Conservation (phyloP, 2,888 invertebrate species). For the Napeogenes inachia region DNA sequence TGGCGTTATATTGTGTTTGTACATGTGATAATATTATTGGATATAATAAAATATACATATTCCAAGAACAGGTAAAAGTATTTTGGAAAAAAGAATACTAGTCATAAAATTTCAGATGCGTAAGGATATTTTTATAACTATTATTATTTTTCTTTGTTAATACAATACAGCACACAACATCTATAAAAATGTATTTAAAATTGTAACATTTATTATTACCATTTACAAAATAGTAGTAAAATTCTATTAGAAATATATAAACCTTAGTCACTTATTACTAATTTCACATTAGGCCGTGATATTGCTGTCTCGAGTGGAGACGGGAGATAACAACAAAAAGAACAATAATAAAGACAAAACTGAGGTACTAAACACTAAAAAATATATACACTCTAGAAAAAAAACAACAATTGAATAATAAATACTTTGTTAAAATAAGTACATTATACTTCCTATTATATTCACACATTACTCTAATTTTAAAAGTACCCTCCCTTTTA, state of each 20-base stretch:
- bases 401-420: slow-evolving; percentile 9
- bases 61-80: neutral
- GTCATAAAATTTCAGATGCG: slow-evolving; percentile 4
- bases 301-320: slow-evolving; percentile 2
- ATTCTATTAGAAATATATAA: slow-evolving; percentile 21
- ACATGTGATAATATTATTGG: neutral
- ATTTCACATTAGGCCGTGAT: slow-evolving; percentile 29
- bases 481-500: neutral
- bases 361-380: neutral
- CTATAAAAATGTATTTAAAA: slow-evolving; percentile 6
- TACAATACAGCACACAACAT: neutral
- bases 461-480: neutral
- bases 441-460: slow-evolving; percentile 5
- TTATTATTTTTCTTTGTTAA: neutral
- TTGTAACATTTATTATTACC: slow-evolving; percentile 17
- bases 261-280: slow-evolving; percentile 23
- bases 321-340: neutral
- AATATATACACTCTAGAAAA: slow-evolving; percentile 16
- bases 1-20: slow-evolving; percentile 18
- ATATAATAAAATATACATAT: neutral
- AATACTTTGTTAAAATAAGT: slow-evolving; percentile 17
- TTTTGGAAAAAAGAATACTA: neutral
- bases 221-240: slow-evolving; percentile 17
- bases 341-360: slow-evolving; percentile 6
- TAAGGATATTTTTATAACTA: slow-evolving; percentile 8